Conservation (phyloP, 2,797 vertebrate species). For the Leptodactylus fallax region DNA sequence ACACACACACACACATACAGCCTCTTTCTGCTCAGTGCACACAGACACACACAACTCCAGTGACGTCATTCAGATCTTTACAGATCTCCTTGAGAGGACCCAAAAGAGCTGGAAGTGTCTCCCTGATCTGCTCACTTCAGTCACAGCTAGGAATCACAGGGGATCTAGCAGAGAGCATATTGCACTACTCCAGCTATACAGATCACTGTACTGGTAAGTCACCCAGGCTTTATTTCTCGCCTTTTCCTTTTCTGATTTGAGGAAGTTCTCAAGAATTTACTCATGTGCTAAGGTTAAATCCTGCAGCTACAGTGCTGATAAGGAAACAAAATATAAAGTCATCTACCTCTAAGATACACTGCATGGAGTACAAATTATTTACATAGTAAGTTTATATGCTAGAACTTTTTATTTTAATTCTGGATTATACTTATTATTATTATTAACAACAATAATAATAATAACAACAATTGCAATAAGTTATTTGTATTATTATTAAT, state of each 20-base stretch:
- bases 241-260: not conserved
- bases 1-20: constrained; percentile 10
- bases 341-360: not conserved
- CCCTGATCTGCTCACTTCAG: constrained; percentile 26
- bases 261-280: constrained; percentile 22
- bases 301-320: not conserved
- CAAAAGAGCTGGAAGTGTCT: constrained; percentile 47
- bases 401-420: too few relatives aligned
- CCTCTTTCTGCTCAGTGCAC: constrained; percentile 22
- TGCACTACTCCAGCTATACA: not conserved
- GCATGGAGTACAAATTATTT: not conserved
- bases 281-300: not conserved
- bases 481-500: too few relatives aligned
- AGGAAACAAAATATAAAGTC: not conserved
- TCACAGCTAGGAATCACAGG: constrained; percentile 22
- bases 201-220: constrained; percentile 46
- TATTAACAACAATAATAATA: too few relatives aligned
- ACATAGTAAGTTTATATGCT: too few relatives aligned
- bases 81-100: constrained; percentile 69
- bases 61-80: constrained; percentile 72
- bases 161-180: constrained; percentile 35
- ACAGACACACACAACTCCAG: constrained; percentile 66
- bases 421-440: too few relatives aligned
- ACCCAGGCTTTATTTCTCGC: not conserved
- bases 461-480: too few relatives aligned